These are phyloP conservation scores for Apostichopus leukothele DNA, from an alignment of 53 echinoderm and acorn worm genomes.

Conservation along the genomic window DNA sequence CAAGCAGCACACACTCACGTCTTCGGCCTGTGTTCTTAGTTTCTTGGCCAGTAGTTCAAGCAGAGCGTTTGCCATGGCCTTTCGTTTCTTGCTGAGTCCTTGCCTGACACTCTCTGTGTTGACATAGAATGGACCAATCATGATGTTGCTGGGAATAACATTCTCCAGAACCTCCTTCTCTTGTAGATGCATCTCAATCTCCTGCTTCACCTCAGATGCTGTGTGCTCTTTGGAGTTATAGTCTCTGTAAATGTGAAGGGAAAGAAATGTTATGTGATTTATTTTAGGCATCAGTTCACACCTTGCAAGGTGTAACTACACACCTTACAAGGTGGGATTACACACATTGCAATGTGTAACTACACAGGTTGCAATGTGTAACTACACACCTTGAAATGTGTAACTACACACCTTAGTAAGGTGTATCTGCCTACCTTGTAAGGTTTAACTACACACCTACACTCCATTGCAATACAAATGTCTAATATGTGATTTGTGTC, in stretches of 20 bases:
- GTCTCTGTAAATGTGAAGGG: constrained; percentile 61
- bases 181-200: constrained; percentile 86
- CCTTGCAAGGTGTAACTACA: background rate
- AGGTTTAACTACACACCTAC: no score
- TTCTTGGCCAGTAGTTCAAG: constrained; percentile 96
- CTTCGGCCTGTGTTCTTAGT: constrained; percentile 92
- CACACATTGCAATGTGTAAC: no score
- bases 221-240: constrained; percentile 94
- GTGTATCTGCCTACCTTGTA: no score
- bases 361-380: no score
- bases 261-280: background rate
- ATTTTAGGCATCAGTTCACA: background rate
- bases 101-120: constrained; percentile 97
- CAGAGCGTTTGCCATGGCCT: constrained; percentile 94
- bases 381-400: no score
- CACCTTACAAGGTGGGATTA: no score
- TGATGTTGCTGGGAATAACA: constrained; percentile 88
- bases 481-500: no score
- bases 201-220: constrained; percentile 96
- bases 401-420: no score
- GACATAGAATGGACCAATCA: constrained; percentile 96
- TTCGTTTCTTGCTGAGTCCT: constrained; percentile 92
- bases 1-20: constrained; percentile 64
- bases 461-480: no score
- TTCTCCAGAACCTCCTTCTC: constrained; percentile 92